These are phyloP conservation scores for Podarcis lilfordi DNA, from an alignment of 2,797 vertebrate genomes.

Conservation along the genomic window DNA sequence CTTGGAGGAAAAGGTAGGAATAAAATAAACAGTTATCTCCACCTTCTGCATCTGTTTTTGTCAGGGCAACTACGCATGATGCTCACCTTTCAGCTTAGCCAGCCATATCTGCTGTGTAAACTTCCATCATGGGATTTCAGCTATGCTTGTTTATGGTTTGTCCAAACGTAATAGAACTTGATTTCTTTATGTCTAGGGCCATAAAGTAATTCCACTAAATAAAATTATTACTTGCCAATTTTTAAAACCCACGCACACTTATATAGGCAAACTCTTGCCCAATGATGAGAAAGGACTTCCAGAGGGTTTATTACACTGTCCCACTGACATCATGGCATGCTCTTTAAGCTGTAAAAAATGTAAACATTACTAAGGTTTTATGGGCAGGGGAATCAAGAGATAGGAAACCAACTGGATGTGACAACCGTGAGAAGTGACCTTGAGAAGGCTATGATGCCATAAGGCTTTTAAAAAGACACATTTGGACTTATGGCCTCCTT, in stretches of 20 bases:
- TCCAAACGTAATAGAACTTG: conserved; percentile 20
- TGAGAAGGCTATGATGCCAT: background rate
- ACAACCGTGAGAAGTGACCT: background rate
- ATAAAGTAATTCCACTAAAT: conserved; percentile 41
- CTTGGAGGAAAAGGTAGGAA: too few species aligned
- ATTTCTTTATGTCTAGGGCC: background rate
- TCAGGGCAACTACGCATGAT: background rate
- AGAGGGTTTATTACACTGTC: rapidly evolving
- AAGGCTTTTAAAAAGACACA: background rate
- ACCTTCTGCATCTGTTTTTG: background rate
- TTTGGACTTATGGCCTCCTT: background rate
- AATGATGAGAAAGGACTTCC: conserved; percentile 2
- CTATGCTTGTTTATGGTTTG: background rate
- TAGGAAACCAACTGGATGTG: background rate
- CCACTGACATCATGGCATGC: background rate
- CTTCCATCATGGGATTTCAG: background rate
- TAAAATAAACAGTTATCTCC: background rate
- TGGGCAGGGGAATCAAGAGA: rapidly evolving
- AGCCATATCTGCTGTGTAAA: background rate
- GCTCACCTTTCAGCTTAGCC: background rate
- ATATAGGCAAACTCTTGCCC: background rate
- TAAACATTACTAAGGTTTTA: conserved; percentile 23
- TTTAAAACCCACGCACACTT: background rate
- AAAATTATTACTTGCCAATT: conserved; percentile 6
- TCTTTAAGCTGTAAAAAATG: conserved; percentile 1